Evolutionary conservation across 2,113 vertebrate genomes (phyloP).

Genomic region (Equus przewalskii): DNA sequence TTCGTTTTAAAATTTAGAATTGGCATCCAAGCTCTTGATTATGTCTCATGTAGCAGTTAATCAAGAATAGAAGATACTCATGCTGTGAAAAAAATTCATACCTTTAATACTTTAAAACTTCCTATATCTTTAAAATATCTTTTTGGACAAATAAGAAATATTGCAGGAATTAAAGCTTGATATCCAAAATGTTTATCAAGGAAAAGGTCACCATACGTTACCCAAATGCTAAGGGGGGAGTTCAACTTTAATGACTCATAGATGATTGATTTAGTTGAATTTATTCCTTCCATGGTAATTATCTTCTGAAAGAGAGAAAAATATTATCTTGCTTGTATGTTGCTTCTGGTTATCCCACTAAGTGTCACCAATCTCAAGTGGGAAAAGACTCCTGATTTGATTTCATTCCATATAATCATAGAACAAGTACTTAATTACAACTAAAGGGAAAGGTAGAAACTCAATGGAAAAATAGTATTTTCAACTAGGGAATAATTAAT

Average conservation of each 20-base stretch:
- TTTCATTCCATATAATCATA: neutral
- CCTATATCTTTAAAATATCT: conserved; percentile 31
- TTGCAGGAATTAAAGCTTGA: conserved; percentile 31
- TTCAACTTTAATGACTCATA: conserved; percentile 65
- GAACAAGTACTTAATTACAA: neutral
- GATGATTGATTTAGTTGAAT: conserved; percentile 14
- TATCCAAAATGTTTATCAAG: conserved; percentile 34
- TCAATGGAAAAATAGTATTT: neutral
- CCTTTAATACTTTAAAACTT: neutral
- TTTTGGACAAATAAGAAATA: conserved; percentile 1
- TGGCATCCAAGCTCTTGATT: neutral
- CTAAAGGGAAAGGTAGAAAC: neutral
- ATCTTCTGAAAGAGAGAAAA: conserved; percentile 44
- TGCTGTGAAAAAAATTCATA: neutral
- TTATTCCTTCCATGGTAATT: conserved; percentile 26
- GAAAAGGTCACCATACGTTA: conserved; percentile 52
- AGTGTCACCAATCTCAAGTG: neutral
- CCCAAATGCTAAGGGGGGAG: neutral
- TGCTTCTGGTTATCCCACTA: neutral
- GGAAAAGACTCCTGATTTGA: neutral
- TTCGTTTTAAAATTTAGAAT: neutral
- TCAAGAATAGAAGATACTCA: neutral
- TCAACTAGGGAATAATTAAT: neutral
- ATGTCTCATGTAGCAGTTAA: neutral
- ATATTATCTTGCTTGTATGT: neutral